Percentiles rank a stretch among this genome's conserved stretches.
Conservation (phyloP, 2,888 invertebrate species). For the Apamea crenata region DNA sequence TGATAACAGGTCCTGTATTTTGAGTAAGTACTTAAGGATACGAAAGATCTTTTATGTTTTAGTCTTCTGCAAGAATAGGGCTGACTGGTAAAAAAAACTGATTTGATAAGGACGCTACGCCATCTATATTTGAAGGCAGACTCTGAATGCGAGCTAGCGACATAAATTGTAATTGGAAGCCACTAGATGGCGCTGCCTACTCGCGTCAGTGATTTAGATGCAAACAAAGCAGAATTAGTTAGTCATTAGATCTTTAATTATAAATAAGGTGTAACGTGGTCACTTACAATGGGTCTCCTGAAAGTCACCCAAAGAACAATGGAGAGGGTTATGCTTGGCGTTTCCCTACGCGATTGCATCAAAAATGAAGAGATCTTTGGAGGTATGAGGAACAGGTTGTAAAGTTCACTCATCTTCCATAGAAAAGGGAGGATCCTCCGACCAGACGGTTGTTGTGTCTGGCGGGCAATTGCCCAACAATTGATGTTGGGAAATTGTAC, state of each 20-base stretch:
- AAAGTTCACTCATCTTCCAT: too few relatives aligned
- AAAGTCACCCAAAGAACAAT: background rate
- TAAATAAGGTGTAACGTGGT: background rate
- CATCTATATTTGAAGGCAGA: background rate
- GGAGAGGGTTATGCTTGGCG: background rate
- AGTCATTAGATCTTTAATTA: background rate
- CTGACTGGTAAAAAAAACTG: background rate
- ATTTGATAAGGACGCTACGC: background rate
- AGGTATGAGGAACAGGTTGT: too few relatives aligned
- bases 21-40: too few relatives aligned
- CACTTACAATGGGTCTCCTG: background rate
- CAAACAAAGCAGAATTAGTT: background rate
- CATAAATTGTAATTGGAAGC: background rate
- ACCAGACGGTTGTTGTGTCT: too few relatives aligned
- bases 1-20: background rate
- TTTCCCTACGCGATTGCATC: too few relatives aligned
- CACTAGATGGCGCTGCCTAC: background rate
- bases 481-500: too few relatives aligned
- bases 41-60: background rate
- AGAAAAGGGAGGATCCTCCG: too few relatives aligned
- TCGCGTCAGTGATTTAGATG: background rate
- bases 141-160: background rate
- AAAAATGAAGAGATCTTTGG: background rate
- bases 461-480: too few relatives aligned
- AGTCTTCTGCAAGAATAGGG: background rate